Percentiles rank a stretch among this genome's conserved stretches.
Evolutionary conservation across 2,888 invertebrate genomes (phyloP).

Genomic region (Teleiodes luculella): DNA sequence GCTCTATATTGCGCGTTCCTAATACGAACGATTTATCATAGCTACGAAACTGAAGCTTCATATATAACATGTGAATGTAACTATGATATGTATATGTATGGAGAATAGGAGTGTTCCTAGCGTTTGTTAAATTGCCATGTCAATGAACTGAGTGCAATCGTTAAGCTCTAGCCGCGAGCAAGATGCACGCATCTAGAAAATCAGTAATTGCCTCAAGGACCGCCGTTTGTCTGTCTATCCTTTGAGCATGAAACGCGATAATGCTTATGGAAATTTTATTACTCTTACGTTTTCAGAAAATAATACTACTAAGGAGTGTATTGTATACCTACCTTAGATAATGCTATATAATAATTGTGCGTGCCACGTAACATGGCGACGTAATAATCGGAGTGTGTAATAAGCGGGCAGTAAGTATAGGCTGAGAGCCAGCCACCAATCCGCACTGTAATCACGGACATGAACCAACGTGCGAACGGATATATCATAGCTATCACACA

Average conservation of each 20-base stretch:
- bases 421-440: slow-evolving; percentile 11
- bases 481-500: slow-evolving; percentile 50
- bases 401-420: slow-evolving; percentile 18
- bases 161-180: slow-evolving; percentile 21
- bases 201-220: slow-evolving; percentile 21
- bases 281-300: background rate
- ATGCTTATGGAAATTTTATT: slow-evolving; percentile 8
- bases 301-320: slow-evolving; percentile 2
- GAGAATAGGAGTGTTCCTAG: background rate
- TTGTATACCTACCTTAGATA: slow-evolving; percentile 4
- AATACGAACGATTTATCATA: slow-evolving; percentile 24
- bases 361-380: slow-evolving; percentile 9
- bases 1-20: slow-evolving; percentile 30
- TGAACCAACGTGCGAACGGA: slow-evolving; percentile 47
- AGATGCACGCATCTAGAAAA: slow-evolving; percentile 24
- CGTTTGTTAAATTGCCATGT: slow-evolving; percentile 17
- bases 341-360: slow-evolving; percentile 10
- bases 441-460: slow-evolving; percentile 41
- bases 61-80: background rate
- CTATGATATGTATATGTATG: too few species aligned
- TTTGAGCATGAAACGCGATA: slow-evolving; percentile 3
- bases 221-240: slow-evolving; percentile 1
- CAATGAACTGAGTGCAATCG: slow-evolving; percentile 20
- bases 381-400: slow-evolving; percentile 13
- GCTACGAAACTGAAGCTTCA: background rate